A percentile compares a stretch with the other conserved stretches of the same genome.
Evolutionary conservation across 2,888 invertebrate species (phyloP).

Genomic region (Argyra leucocephala): DNA sequence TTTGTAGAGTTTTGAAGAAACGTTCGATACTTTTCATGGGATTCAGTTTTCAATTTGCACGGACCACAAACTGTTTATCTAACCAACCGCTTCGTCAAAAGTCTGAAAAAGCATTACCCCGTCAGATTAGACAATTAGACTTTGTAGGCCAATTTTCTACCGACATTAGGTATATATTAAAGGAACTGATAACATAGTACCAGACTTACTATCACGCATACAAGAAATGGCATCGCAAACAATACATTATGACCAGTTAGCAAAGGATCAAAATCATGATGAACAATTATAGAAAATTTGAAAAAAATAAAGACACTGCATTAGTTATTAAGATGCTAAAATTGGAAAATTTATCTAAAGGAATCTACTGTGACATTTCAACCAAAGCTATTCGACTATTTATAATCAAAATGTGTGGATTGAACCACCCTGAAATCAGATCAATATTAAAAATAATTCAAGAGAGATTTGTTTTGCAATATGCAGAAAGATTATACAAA

Average conservation of each 20-base stretch:
- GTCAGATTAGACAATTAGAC: neutral
- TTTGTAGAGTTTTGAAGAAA: no score
- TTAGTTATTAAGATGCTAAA: no score
- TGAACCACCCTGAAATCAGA: constrained; percentile 10
- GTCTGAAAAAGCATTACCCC: neutral
- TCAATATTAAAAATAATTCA: constrained; percentile 1
- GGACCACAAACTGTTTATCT: no score
- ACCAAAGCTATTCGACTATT: constrained; percentile 8
- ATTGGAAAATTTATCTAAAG: neutral
- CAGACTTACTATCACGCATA: neutral
- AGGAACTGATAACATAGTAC: neutral
- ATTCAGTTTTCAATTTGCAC: no score
- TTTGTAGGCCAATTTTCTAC: neutral
- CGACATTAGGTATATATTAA: neutral
- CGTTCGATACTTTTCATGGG: no score
- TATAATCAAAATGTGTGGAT: neutral
- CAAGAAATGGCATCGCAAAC: neutral
- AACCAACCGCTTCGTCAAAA: neutral
- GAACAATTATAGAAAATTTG: neutral
- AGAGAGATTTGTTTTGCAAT: constrained; percentile 10
- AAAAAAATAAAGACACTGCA: no score
- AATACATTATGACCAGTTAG: neutral
- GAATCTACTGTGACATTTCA: constrained; percentile 12
- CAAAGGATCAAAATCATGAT: neutral
- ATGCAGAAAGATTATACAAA: neutral